Percentiles rank a stretch among this genome's conserved stretches.
phyloP scores from a whole-genome alignment of 2,888 invertebrate species.

The Dorcus hopei region DNA sequence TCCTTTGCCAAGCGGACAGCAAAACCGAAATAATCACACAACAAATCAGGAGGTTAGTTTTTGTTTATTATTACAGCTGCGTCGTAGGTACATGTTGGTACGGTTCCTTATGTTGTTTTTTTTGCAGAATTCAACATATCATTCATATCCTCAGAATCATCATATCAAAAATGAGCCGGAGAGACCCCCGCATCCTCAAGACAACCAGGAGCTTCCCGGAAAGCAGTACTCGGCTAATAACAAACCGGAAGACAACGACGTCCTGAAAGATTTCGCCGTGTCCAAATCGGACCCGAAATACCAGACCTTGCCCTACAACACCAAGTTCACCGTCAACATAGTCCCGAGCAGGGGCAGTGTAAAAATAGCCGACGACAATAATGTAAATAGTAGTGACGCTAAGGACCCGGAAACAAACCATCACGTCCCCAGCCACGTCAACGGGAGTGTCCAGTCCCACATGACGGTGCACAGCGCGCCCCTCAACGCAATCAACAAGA shows the following conservation, averaged over 20 bases:
- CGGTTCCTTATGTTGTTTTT: neutral
- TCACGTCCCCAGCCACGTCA: conserved; percentile 31
- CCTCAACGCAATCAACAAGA: conserved; percentile 59
- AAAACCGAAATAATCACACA: conserved; percentile 32
- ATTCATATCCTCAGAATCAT: conserved; percentile 42
- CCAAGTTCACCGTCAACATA: conserved; percentile 71
- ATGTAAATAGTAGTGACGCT: conserved; percentile 17
- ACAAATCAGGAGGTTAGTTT: conserved; percentile 43
- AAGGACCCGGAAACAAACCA: conserved; percentile 28
- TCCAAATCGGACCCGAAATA: conserved; percentile 88
- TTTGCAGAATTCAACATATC: conserved; percentile 45
- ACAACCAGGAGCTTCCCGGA: conserved; percentile 37
- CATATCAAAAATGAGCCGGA: conserved; percentile 44
- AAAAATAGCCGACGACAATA: conserved; percentile 32
- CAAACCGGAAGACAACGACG: conserved; percentile 46
- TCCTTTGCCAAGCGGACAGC: conserved; percentile 59
- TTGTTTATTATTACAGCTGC: neutral
- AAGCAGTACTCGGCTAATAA: conserved; percentile 19
- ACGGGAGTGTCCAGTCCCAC: conserved; percentile 36
- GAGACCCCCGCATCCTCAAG: conserved; percentile 23
- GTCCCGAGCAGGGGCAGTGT: conserved; percentile 45
- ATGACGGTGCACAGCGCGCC: conserved; percentile 58
- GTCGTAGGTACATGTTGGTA: neutral
- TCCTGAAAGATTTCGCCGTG: conserved; percentile 67
- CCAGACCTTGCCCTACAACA: conserved; percentile 87